These are phyloP conservation scores for Myzus persicae DNA, from an alignment of 1,140 invertebrate genomes.

Conservation along the genomic window DNA sequence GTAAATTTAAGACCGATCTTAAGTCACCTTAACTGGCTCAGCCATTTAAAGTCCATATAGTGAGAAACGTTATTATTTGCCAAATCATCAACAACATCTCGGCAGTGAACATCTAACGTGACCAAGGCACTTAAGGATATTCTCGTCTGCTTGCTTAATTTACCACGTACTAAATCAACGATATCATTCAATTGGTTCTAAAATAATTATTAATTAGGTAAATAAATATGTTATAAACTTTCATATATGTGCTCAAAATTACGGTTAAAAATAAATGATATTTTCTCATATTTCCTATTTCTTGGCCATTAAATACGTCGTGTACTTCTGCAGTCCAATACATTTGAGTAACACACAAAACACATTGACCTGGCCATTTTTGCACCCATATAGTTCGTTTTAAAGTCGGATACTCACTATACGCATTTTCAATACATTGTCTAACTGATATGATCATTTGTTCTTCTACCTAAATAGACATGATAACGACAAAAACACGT, in stretches of 20 bases:
- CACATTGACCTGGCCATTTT: slow-evolving; percentile 86
- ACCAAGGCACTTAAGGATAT: slow-evolving; percentile 87
- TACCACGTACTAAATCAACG: slow-evolving; percentile 69
- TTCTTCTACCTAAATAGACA: slow-evolving; percentile 74
- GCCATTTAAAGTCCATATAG: slow-evolving; percentile 87
- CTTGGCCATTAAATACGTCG: slow-evolving; percentile 63
- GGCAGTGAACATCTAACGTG: slow-evolving; percentile 90
- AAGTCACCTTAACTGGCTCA: slow-evolving; percentile 77
- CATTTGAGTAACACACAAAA: slow-evolving; percentile 85
- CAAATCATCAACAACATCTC: slow-evolving; percentile 84
- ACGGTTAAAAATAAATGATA: slow-evolving; percentile 34
- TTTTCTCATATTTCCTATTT: not conserved
- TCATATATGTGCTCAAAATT: not conserved
- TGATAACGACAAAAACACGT: slow-evolving; percentile 20
- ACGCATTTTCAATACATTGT: slow-evolving; percentile 15
- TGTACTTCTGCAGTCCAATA: slow-evolving; percentile 88
- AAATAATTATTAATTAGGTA: slow-evolving; percentile 59
- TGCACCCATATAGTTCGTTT: slow-evolving; percentile 74
- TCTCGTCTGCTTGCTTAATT: slow-evolving; percentile 72
- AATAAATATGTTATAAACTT: not conserved
- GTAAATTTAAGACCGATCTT: not conserved
- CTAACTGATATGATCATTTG: slow-evolving; percentile 82
- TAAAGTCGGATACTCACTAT: slow-evolving; percentile 59
- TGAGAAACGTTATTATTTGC: slow-evolving; percentile 77
- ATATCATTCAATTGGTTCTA: slow-evolving; percentile 69